Conservation (phyloP, 2,797 vertebrate genomes). For the Botia kubotai region DNA sequence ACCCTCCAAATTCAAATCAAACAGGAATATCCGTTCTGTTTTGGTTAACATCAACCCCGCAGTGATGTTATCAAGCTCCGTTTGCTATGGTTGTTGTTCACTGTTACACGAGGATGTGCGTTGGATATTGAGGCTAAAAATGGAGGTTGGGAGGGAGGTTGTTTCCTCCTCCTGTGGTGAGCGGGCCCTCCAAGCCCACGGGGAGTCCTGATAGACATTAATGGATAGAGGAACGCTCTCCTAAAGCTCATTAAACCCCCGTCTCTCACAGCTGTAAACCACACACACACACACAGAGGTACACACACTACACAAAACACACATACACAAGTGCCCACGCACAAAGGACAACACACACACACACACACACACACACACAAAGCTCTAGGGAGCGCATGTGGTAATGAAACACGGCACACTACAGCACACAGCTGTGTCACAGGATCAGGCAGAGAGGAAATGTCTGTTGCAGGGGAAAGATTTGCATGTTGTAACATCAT, state of each 20-base stretch:
- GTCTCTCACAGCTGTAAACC: constrained; percentile 73
- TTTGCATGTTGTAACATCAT: constrained; percentile 48
- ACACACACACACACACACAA: constrained; percentile 12
- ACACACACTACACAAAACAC: constrained; percentile 36
- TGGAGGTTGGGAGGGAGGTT: constrained; percentile 21
- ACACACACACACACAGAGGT: constrained; percentile 30
- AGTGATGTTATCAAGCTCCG: constrained; percentile 13
- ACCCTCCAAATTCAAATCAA: neutral
- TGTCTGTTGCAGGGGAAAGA: constrained; percentile 32
- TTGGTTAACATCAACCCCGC: constrained; percentile 15
- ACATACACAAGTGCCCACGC: constrained; percentile 7
- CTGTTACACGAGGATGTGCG: constrained; percentile 4
- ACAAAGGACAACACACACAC: neutral
- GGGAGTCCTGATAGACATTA: constrained; percentile 69
- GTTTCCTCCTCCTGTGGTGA: constrained; percentile 47
- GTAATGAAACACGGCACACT: constrained; percentile 32
- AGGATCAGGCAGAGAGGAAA: constrained; percentile 46
- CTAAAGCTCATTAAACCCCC: constrained; percentile 73
- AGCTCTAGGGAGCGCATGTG: constrained; percentile 14
- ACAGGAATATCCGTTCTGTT: constrained; percentile 27
- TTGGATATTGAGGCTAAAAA: constrained; percentile 13
- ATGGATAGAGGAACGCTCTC: constrained; percentile 70
- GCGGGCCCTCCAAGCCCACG: constrained; percentile 15
- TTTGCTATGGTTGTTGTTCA: constrained; percentile 12
- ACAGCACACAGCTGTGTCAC: constrained; percentile 30